phyloP scores from a whole-genome alignment of 2,888 invertebrate species.

The Leucoma salicis region DNA sequence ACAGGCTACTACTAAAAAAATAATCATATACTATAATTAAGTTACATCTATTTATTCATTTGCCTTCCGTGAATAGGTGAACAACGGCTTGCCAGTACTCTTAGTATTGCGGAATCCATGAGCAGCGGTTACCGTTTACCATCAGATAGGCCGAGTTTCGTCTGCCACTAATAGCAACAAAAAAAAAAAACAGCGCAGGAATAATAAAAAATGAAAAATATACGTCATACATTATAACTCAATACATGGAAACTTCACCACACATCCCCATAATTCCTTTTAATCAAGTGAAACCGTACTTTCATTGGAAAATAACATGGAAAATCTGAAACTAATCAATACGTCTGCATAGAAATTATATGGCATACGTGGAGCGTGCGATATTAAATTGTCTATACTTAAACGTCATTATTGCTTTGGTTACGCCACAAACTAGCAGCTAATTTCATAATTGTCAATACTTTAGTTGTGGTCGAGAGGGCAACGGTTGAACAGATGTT shows the following conservation, averaged over 20 bases:
- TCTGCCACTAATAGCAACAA: too few relatives aligned
- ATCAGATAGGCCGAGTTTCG: too few relatives aligned
- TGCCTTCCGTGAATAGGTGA: background rate
- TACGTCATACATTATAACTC: background rate
- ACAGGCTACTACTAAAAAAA: too few relatives aligned
- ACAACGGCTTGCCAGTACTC: too few relatives aligned
- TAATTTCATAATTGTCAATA: background rate
- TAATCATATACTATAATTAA: too few relatives aligned
- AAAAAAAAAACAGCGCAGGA: too few relatives aligned
- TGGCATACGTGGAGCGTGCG: conserved; percentile 16
- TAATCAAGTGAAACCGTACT: conserved; percentile 59
- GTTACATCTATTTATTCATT: background rate
- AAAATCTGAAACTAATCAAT: conserved; percentile 57
- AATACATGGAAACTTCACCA: background rate
- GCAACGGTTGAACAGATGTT: too few relatives aligned
- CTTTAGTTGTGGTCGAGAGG: too few relatives aligned
- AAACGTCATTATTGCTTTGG: conserved; percentile 12
- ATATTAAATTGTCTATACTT: conserved; percentile 24
- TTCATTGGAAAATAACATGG: conserved; percentile 59
- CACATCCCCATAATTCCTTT: background rate
- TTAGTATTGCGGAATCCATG: too few relatives aligned
- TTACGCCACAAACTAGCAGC: conserved; percentile 1
- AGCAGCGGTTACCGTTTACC: too few relatives aligned
- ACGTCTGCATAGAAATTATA: conserved; percentile 43
- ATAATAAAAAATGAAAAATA: background rate